A percentile compares a stretch with the other conserved stretches of the same genome.
Evolutionary conservation across 2,888 invertebrate genomes (phyloP).

Genomic region (Gymnocheta viridis): DNA sequence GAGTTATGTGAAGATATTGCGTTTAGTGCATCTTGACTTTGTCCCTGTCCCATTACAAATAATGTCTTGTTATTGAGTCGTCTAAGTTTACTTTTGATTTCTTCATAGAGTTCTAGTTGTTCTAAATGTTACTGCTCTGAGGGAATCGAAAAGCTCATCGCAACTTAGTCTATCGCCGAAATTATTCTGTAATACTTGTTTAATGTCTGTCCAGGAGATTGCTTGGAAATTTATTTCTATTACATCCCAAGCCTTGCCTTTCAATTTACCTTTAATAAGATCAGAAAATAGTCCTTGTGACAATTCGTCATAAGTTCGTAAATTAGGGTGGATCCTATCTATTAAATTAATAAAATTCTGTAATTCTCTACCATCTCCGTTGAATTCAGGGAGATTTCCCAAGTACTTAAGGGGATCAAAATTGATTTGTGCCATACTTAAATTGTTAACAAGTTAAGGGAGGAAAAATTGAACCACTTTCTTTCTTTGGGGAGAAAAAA

Average conservation of each 20-base stretch:
- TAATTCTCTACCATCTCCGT: slow-evolving; percentile 30
- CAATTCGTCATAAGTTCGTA: background rate
- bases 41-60: slow-evolving; percentile 20
- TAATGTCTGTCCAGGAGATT: background rate
- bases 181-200: slow-evolving; percentile 49
- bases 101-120: slow-evolving; percentile 50
- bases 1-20: slow-evolving; percentile 54
- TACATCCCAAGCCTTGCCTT: background rate
- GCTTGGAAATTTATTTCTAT: background rate
- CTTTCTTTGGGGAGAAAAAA: too few relatives aligned
- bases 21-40: slow-evolving; percentile 19
- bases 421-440: background rate
- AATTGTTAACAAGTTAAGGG: too few relatives aligned
- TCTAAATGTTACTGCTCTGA: slow-evolving; percentile 12
- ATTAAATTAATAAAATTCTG: slow-evolving; percentile 40
- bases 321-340: slow-evolving; percentile 55
- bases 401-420: slow-evolving; percentile 51
- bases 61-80: slow-evolving; percentile 60
- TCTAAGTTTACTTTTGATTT: slow-evolving; percentile 56
- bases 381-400: slow-evolving; percentile 21
- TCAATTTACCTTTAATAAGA: too few relatives aligned
- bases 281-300: background rate
- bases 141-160: slow-evolving; percentile 33
- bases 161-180: slow-evolving; percentile 60
- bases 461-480: too few relatives aligned